Base-by-base conservation (phyloP, 1,140 invertebrate species). In the Bombus soroeensis region DNA sequence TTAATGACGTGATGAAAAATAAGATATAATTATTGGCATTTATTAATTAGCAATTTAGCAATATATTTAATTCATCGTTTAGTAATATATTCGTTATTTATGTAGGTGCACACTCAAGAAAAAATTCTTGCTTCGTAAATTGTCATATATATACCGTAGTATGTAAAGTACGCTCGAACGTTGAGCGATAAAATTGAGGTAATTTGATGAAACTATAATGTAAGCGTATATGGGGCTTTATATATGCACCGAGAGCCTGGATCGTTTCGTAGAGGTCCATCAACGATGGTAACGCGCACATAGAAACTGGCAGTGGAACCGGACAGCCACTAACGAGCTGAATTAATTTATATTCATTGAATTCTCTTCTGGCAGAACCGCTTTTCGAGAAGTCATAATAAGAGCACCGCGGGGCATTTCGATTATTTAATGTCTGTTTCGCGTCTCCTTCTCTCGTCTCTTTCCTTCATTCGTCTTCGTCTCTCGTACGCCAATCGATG, bases 271-370 rank as follows among this genome's bases (percentile, higher is more conserved):
- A 84, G 53, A 78, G 82, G 62, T 80, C 64, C 47, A 78, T 47
- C 47, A 53, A 62, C 34, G 73, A 53, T 68, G 81, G 53, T 71
- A 74, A 47, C 75, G 72, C 71, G 66, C 72, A 64, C 72, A 76
- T 79, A 62, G 82, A 78, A 84, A 77, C 72, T 70, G 57, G 70
- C 82, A 80, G 62, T 81, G 68, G 39, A 25, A 72, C 68, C n/a
- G 70, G 71, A 68, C 70, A 81, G 70, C 74, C 84, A 70, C 89
- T 93, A 93, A 93, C 91, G 91, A 93, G 90, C 91, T 93, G 91
- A 93, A 93, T 93, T 93, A 93, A 93, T 93, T 93, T 93, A 93
- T 92, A 86, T 85, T 90, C 89, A 89, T 91, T 92, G 89, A 92
- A 90, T 91, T 88, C 73, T 84, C 85, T 88, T 87, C 85, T 87